These are phyloP conservation scores for Hesperophylax magnus DNA, from an alignment of 1,140 invertebrate species.

Conservation along the genomic window DNA sequence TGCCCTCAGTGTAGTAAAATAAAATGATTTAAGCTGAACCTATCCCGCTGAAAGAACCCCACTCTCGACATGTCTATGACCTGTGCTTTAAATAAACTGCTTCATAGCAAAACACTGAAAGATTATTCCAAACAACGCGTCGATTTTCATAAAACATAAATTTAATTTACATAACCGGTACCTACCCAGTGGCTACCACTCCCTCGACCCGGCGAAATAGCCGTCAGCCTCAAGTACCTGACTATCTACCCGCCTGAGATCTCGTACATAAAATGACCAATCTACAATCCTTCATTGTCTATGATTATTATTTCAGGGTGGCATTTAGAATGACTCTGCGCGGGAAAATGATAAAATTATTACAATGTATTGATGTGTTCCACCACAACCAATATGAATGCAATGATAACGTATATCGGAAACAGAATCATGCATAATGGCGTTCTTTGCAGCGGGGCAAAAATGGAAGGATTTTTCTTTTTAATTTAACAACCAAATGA, in stretches of 20 bases:
- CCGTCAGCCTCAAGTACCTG: neutral
- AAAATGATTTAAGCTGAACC: too few relatives aligned
- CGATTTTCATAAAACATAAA: constrained; percentile 13
- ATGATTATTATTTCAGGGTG: neutral
- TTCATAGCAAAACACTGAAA: neutral
- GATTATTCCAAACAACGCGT: neutral
- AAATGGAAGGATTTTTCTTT: too few relatives aligned
- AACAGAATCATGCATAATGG: neutral
- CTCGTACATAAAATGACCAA: neutral
- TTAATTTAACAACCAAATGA: too few relatives aligned
- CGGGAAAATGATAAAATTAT: too few relatives aligned
- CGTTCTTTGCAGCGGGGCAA: too few relatives aligned
- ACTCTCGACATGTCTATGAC: too few relatives aligned
- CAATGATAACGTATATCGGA: neutral
- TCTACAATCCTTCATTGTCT: constrained; percentile 1
- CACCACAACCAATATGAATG: too few relatives aligned
- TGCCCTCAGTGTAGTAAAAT: too few relatives aligned
- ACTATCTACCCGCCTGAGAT: too few relatives aligned
- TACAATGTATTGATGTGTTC: too few relatives aligned
- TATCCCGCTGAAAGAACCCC: too few relatives aligned
- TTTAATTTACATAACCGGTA: neutral
- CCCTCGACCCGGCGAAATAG: neutral
- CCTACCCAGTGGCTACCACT: neutral
- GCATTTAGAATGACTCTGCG: neutral
- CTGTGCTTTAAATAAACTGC: too few relatives aligned